phyloP scores from a whole-genome alignment of 2,888 invertebrate genomes.

The Drosophila sordidapex region DNA sequence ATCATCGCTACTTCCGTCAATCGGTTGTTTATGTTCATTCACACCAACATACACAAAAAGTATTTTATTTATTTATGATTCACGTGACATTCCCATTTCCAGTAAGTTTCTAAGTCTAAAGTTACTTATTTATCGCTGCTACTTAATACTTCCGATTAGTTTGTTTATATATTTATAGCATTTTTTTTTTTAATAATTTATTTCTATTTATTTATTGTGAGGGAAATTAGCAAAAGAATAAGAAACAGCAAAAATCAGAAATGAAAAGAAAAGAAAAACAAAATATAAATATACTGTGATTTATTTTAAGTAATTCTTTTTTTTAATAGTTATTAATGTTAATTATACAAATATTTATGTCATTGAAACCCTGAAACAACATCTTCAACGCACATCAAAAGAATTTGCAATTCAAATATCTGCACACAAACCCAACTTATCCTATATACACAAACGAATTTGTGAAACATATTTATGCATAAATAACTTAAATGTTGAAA shows the following conservation, averaged over 20 bases:
- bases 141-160: conserved; percentile 3
- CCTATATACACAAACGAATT: background rate
- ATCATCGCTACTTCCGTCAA: conserved; percentile 7
- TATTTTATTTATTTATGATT: conserved; percentile 42
- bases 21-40: conserved; percentile 22
- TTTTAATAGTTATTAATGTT: conserved; percentile 65
- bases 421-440: background rate
- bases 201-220: conserved; percentile 13
- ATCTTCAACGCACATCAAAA: conserved; percentile 9
- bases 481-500: background rate
- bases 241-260: conserved; percentile 5
- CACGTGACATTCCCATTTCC: conserved; percentile 15
- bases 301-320: conserved; percentile 77
- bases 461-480: background rate
- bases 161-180: conserved; percentile 26
- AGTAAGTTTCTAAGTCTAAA: conserved; percentile 22
- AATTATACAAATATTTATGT: conserved; percentile 29
- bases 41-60: conserved; percentile 14
- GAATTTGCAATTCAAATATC: conserved; percentile 7
- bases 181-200: conserved; percentile 16
- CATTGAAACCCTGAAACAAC: conserved; percentile 7
- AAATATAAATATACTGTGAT: conserved; percentile 73
- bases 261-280: conserved; percentile 26
- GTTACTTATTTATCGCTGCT: background rate
- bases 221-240: conserved; percentile 1